These are phyloP conservation scores for Catocala sponsa DNA, from an alignment of 2,888 invertebrate genomes.

Conservation along the genomic window DNA sequence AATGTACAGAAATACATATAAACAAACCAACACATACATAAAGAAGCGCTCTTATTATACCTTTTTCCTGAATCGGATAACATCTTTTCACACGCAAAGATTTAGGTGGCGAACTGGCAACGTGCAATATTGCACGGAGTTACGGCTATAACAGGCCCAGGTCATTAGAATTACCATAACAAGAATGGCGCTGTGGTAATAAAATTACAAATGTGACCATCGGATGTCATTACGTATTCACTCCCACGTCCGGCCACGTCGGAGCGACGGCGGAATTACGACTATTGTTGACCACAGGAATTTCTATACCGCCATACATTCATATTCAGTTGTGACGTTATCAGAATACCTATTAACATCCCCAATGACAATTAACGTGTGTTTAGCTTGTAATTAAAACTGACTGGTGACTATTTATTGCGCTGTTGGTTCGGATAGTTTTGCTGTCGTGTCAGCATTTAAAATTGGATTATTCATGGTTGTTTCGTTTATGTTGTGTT, in stretches of 20 bases:
- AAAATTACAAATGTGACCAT: slow-evolving; percentile 78
- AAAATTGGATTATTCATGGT: neutral
- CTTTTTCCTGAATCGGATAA: neutral
- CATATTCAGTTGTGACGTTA: slow-evolving; percentile 34
- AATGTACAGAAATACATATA: too few relatives aligned
- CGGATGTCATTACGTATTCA: slow-evolving; percentile 77
- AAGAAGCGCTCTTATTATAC: neutral
- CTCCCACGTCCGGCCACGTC: slow-evolving; percentile 68
- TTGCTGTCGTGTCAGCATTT: too few relatives aligned
- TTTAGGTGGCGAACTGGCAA: slow-evolving; percentile 16
- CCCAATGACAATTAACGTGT: slow-evolving; percentile 35
- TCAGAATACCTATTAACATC: slow-evolving; percentile 39
- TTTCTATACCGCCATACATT: slow-evolving; percentile 41
- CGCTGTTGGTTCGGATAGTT: neutral
- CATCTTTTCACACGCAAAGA: slow-evolving; percentile 13
- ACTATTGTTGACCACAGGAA: slow-evolving; percentile 56
- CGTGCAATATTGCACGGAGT: slow-evolving; percentile 36
- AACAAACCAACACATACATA: too few relatives aligned
- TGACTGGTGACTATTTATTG: slow-evolving; percentile 14
- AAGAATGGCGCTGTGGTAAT: slow-evolving; percentile 70
- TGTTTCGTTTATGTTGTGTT: neutral
- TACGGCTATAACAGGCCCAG: slow-evolving; percentile 51
- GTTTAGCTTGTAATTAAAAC: slow-evolving; percentile 36
- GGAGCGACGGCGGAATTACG: slow-evolving; percentile 62
- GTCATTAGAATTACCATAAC: slow-evolving; percentile 72